These are phyloP conservation scores for Pedionomus torquatus DNA, from an alignment of 2,113 vertebrate genomes.

Conservation along the genomic window DNA sequence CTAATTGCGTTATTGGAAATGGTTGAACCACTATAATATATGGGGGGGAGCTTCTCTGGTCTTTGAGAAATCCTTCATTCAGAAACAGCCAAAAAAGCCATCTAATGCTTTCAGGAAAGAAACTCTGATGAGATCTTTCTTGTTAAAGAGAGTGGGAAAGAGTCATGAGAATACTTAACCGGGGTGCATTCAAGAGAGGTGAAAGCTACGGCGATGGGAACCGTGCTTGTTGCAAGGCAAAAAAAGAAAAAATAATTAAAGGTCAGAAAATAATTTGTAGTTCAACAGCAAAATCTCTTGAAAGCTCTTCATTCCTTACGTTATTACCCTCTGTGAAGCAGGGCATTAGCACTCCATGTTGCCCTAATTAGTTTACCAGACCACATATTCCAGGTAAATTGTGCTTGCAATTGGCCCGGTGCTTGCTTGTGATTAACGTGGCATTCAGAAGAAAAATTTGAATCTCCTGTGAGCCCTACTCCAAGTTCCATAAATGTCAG, in stretches of 20 bases:
- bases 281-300: slow-evolving; percentile 21
- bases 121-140: neutral
- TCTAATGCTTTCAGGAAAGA: slow-evolving; percentile 4
- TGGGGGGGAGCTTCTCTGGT: neutral
- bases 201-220: neutral
- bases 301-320: slow-evolving; percentile 25
- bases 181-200: neutral
- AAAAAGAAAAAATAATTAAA: slow-evolving; percentile 21
- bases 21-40: neutral
- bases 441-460: slow-evolving; percentile 38
- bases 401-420: neutral
- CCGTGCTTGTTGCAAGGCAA: neutral
- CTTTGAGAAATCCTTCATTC: slow-evolving; percentile 24
- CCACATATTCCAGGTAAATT: slow-evolving; percentile 9
- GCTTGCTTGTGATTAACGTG: slow-evolving; percentile 35
- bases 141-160: neutral
- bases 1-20: slow-evolving; percentile 21
- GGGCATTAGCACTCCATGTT: slow-evolving; percentile 36
- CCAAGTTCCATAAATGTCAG: slow-evolving; percentile 32
- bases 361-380: slow-evolving; percentile 60
- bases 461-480: neutral
- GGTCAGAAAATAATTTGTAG: slow-evolving; percentile 49
- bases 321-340: slow-evolving; percentile 30
- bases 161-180: neutral
- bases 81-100: neutral